Base-by-base conservation (phyloP, 2,888 invertebrate genomes). In the Troglohyphantes excavatus region DNA sequence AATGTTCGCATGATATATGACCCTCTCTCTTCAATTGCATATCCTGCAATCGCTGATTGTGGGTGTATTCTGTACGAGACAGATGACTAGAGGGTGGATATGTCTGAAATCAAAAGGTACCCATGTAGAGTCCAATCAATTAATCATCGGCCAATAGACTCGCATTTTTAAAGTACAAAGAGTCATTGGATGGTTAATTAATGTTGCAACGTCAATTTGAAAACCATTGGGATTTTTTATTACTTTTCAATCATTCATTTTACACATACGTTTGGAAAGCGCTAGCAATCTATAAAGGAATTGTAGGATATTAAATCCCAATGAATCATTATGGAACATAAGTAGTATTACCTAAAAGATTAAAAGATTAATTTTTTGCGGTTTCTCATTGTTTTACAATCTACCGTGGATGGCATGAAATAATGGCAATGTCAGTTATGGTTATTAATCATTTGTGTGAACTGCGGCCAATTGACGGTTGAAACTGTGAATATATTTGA, bases 101-200 rank as follows among this genome's bases (percentile, higher is more conserved):
- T n/a, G 53, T 39, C 79, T 63, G 78, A 78, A 78, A 65, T 78
- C 63, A 65, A 43, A 78, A 65, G 78, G 23, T 43, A 63, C 26
- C 9, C 26, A 6, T 78, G n/a, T 26, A 17, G n/a, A 23, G 39
- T 21, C 21, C 13, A 21, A 81, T 67, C 53, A 46, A 81, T 68
- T 68, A 81, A 81, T 81, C 67, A 81, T 33, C 11, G n/a, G 67
- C 27, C 33, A 33, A 29, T 26, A 23, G 33, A 78, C 27, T 7
- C 21, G 13, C 29, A 39, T 9, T n/a, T 33, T 39, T 9, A 0
- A 3, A 6, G 46, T 13, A 19, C 33, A 61, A 61, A 61, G 39
- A 67, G 23, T 29, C n/a, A 3, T 7, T n/a, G 19, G 65, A 5
- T 19, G 13, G 6, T 13, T 29, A 68, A 46, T 81, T 53, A 53